A percentile compares a stretch with the other conserved stretches of the same genome.
These are phyloP conservation scores for Tetragonula clypearis DNA, from an alignment of 1,140 invertebrate species.

Conservation along the genomic window DNA sequence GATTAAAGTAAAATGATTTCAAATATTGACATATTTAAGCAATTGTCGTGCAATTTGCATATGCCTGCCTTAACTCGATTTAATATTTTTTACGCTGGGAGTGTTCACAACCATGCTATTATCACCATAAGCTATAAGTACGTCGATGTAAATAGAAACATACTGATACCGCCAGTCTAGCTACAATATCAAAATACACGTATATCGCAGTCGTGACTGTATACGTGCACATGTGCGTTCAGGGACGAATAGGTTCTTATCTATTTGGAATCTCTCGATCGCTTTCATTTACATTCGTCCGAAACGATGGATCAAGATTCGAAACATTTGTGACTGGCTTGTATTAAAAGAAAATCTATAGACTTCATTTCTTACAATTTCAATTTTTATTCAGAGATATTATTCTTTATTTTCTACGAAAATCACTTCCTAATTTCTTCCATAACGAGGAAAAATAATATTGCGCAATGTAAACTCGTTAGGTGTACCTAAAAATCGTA, in stretches of 20 bases:
- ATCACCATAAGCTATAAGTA: not conserved
- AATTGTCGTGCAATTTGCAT: conserved; percentile 12
- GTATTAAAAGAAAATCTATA: not conserved
- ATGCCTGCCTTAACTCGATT: not conserved
- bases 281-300: not conserved
- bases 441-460: too few relatives aligned
- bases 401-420: not conserved
- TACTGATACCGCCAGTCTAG: conserved; percentile 25
- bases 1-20: not conserved
- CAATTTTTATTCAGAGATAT: not conserved
- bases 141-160: conserved; percentile 32
- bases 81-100: conserved; percentile 14
- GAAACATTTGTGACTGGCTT: not conserved
- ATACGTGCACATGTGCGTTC: not conserved
- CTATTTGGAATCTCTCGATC: not conserved
- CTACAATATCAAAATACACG: conserved; percentile 22
- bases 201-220: not conserved
- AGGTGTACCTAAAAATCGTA: not conserved
- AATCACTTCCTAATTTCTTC: not conserved
- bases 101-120: not conserved
- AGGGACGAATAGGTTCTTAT: not conserved
- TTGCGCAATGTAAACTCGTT: not conserved
- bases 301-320: not conserved
- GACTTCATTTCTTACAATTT: not conserved
- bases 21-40: not conserved